Evolutionary conservation across 2,113 vertebrate genomes (phyloP), one percentile per base, ranked within the genome.

Genomic region (Chionodraco myersi): DNA sequence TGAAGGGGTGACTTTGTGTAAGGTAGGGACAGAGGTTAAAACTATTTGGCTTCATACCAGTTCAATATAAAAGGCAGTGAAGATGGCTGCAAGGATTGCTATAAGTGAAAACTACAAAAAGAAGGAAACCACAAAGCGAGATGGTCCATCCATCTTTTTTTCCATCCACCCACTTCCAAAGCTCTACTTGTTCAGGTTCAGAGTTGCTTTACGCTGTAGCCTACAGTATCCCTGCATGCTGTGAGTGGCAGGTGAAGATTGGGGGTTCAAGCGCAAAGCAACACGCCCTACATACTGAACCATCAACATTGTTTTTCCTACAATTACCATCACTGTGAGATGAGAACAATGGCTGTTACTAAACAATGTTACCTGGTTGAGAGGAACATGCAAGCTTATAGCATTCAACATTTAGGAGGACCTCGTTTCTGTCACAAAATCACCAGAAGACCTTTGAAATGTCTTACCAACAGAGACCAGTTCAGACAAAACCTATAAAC

Each of bases 21-120:
- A 21, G 21, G 21, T 26, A 2, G 26, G 65, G 53, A 66, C 61
- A 75, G 47, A 71, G 72, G 82, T 57, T 61, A 85, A 83, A 84
- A 61, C 73, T 65, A 70, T 74, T 82, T 80, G 82, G 87, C 78
- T 81, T 74, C 63, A 72, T 30, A 85, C 62, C 68, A 81, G 67
- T 76, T 75, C 71, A 83, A 79, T 84, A 80, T 70, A 59, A 63
- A 30, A 79, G 58, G 70, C 21, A 9, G 70, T 18, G n/a, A 69
- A 84, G 87, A 91, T 82, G 75, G 72, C 21, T 36, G 26, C 34
- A 82, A 30, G 79, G 78, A 86, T 89, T 71, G 52, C 63, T 45
- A 7, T 53, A 75, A 75, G 63, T 80, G 49, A 77, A 87, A 79
- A 75, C 58, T 67, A 59, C 10, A 5, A 58, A 68, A 49, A 15